Evolutionary conservation across 2,797 vertebrate genomes (phyloP).

Genomic region (Phylloscopus collybita): DNA sequence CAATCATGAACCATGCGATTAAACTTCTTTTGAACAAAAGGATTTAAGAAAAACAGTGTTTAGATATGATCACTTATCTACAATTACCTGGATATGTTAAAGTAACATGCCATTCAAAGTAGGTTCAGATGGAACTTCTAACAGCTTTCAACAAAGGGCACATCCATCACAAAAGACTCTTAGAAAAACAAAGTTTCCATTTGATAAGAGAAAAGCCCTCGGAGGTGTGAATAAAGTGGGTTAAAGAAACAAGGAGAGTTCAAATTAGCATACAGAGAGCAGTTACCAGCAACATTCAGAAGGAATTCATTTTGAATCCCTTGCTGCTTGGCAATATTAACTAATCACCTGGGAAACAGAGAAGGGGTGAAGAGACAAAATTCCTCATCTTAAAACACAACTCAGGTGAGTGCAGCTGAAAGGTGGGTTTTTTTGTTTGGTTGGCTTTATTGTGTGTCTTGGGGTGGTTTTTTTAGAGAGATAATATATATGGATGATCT

Average conservation of each 20-base stretch:
- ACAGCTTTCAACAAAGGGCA: constrained; percentile 10
- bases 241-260: background rate
- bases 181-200: constrained; percentile 17
- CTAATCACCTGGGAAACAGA: background rate
- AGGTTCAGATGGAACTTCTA: background rate
- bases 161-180: background rate
- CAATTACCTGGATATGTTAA: constrained; percentile 20
- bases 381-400: background rate
- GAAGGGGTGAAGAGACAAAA: background rate
- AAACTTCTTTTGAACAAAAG: background rate
- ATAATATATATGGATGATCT: background rate
- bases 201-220: background rate
- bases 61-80: background rate
- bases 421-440: accelerated
- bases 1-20: background rate
- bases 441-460: background rate
- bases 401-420: background rate
- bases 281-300: background rate
- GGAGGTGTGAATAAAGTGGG: background rate
- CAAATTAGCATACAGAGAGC: background rate
- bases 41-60: background rate
- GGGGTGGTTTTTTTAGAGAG: accelerated
- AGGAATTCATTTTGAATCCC: background rate
- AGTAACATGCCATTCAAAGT: constrained; percentile 23
- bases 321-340: background rate